These are phyloP conservation scores for Drosophila tsacasi DNA, from an alignment of 1,140 invertebrate species.

Conservation along the genomic window DNA sequence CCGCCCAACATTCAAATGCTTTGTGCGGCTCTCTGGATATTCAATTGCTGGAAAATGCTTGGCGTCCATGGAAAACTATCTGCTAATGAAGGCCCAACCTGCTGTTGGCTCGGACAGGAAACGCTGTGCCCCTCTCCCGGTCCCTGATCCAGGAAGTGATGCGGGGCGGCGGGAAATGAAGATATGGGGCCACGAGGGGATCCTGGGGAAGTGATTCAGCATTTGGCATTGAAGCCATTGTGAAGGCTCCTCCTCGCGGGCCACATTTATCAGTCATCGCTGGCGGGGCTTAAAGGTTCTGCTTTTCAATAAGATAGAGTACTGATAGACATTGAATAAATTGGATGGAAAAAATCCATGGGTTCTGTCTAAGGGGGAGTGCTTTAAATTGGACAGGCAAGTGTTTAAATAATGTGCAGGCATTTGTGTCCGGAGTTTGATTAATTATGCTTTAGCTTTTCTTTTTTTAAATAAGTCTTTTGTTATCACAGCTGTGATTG, in stretches of 20 bases:
- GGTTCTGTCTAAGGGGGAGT: neutral
- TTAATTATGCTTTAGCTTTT: slow-evolving; percentile 8
- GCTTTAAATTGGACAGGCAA: neutral
- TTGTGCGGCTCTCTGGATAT: slow-evolving; percentile 65
- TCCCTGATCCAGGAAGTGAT: slow-evolving; percentile 50
- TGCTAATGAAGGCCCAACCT: slow-evolving; percentile 61
- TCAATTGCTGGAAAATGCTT: slow-evolving; percentile 75
- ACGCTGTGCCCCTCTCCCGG: slow-evolving; percentile 1
- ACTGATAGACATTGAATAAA: slow-evolving; percentile 39
- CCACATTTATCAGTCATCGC: slow-evolving; percentile 67
- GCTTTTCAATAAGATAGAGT: slow-evolving; percentile 54
- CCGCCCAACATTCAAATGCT: slow-evolving; percentile 62
- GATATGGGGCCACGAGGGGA: neutral
- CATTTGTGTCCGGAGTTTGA: slow-evolving; percentile 6
- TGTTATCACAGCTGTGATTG: neutral
- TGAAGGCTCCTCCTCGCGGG: slow-evolving; percentile 34
- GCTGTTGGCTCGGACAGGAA: slow-evolving; percentile 25
- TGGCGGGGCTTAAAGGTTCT: slow-evolving; percentile 31
- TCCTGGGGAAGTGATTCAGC: slow-evolving; percentile 61
- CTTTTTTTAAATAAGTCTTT: neutral
- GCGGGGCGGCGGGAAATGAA: neutral
- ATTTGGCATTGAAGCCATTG: slow-evolving; percentile 65
- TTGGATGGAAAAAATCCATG: slow-evolving; percentile 14
- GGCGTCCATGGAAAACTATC: slow-evolving; percentile 66
- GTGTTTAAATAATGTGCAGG: slow-evolving; percentile 13